Base-by-base conservation (phyloP, 2,797 vertebrate genomes). In the Siniperca scherzeri region DNA sequence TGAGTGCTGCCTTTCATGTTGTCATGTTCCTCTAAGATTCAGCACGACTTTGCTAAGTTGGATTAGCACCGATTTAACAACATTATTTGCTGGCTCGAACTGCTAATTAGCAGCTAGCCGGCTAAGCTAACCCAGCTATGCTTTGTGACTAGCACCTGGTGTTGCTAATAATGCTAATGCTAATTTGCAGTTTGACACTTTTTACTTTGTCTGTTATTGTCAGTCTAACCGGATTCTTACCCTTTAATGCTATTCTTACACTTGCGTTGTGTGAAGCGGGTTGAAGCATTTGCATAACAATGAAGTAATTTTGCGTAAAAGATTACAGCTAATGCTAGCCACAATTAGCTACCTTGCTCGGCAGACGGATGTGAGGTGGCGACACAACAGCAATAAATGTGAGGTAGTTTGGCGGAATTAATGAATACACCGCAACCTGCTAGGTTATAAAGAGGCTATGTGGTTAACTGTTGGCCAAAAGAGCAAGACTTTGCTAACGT, bases 1-100 rank as follows among this genome's bases (percentile, higher is more conserved):
- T 96, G 92, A 95, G 96, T 96, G 77, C 30, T 59, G 11, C 33
- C 77, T 74, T 88, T 42, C 42, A 76, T 61, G 4, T 71, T 79
- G 50, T 65, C 10, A 1, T 73, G 48, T 59, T 48, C 16, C 36
- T 30, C 21, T 21, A 1, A 12, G 0, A 25, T 17, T 8, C 11
- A 1, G 42, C 7, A 2, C 8, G n/a, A 2, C 56, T 38, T 25
- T 12, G 11, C n/a, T 16, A 1, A 22, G 2, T 27, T 27, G 4
- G 2, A 33, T 40, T 62, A 38, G 19, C 19, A 33, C 5, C 3
- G 17, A 36, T 66, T 73, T 22, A 57, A 25, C 9, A 10, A 5
- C 22, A 5, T 17, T 44, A 9, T 70, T 72, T 30, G 2, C 13
- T 11, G 16, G 7, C n/a, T 77, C 11, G 5, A 57, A 17, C 27